Evolutionary conservation across 2,797 vertebrate species (phyloP).

Genomic region (Eulemur coronatus): DNA sequence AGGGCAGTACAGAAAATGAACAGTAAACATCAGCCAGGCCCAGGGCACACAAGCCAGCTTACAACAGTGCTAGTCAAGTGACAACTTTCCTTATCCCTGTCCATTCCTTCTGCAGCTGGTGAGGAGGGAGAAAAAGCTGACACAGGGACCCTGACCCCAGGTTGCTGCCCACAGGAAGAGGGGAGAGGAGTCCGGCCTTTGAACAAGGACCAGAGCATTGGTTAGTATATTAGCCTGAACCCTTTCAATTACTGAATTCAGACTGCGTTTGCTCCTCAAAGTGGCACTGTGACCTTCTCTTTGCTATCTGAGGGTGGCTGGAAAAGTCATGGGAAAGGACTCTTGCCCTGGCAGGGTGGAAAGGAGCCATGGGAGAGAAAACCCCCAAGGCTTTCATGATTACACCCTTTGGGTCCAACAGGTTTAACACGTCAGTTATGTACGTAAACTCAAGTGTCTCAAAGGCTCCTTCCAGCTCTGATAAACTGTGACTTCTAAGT

Average conservation of each 20-base stretch:
- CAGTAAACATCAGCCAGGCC: not conserved
- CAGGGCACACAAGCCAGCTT: not conserved
- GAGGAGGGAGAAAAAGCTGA: not conserved
- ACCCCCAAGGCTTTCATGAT: not conserved
- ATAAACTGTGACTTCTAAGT: not conserved
- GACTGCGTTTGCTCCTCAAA: not conserved
- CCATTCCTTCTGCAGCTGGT: not conserved
- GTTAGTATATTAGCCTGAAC: not conserved
- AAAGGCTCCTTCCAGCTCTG: not conserved
- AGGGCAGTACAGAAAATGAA: not conserved
- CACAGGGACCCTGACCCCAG: not conserved
- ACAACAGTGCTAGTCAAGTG: not conserved
- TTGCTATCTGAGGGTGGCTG: not conserved
- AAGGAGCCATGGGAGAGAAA: not conserved
- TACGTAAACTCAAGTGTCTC: not conserved
- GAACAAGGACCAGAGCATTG: not conserved
- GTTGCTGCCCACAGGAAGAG: not conserved
- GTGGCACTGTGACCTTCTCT: not conserved
- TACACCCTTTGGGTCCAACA: not conserved
- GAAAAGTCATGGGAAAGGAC: not conserved
- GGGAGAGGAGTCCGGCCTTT: not conserved
- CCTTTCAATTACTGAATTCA: not conserved
- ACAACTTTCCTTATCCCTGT: not conserved
- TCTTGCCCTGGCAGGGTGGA: not conserved
- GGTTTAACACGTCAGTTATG: not conserved